Evolutionary conservation across 2,797 vertebrate genomes (phyloP).

Genomic region (Capromys pilorides): DNA sequence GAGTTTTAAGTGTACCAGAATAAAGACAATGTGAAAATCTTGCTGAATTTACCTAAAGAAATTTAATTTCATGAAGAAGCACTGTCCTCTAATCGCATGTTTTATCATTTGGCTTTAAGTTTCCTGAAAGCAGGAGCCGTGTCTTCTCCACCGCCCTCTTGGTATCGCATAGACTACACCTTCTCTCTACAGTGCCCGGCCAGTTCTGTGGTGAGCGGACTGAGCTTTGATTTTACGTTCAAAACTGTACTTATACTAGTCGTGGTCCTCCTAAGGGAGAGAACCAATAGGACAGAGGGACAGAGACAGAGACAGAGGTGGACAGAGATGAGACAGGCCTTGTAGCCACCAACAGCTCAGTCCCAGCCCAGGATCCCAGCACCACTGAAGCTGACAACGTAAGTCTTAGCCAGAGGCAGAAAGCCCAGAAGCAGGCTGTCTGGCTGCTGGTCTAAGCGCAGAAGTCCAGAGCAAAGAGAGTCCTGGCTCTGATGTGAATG

Average conservation of each 20-base stretch:
- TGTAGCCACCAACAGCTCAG: background rate
- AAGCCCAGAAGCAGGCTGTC: background rate
- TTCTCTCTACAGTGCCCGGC: background rate
- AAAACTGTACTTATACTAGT: background rate
- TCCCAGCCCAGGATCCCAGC: background rate
- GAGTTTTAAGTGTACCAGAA: slow-evolving; percentile 78
- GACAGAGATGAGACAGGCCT: background rate
- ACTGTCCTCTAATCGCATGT: background rate
- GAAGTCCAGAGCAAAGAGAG: background rate
- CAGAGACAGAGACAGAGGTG: no score
- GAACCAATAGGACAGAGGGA: background rate
- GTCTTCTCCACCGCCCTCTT: background rate
- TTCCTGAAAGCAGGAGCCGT: background rate
- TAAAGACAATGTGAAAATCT: slow-evolving; percentile 78
- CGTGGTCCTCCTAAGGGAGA: background rate
- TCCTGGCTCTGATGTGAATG: accelerated
- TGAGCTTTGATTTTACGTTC: background rate
- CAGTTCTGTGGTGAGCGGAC: background rate
- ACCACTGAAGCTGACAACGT: background rate
- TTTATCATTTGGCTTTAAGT: background rate
- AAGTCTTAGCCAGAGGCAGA: background rate
- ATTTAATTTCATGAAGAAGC: background rate
- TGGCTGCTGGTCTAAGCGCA: background rate
- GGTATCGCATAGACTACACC: background rate
- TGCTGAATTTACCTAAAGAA: slow-evolving; percentile 30